These are phyloP conservation scores for Maniola hyperantus DNA, from an alignment of 2,888 invertebrate genomes.

Conservation along the genomic window DNA sequence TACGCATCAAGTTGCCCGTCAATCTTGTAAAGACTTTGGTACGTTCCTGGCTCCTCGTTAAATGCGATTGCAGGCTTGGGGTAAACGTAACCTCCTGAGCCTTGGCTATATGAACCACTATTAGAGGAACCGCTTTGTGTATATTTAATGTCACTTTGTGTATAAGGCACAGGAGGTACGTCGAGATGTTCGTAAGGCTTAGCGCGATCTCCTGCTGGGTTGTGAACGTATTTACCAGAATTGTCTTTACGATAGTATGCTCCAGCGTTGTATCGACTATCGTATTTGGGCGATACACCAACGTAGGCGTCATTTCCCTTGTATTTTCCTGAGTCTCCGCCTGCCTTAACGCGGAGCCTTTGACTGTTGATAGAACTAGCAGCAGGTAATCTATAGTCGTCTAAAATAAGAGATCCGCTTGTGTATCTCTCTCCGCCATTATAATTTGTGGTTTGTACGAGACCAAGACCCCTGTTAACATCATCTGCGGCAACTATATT, in stretches of 20 bases:
- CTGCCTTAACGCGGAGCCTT: slow-evolving; percentile 14
- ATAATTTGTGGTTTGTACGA: slow-evolving; percentile 64
- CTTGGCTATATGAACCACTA: slow-evolving; percentile 32
- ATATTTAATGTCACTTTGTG: slow-evolving; percentile 58
- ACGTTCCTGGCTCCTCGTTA: slow-evolving; percentile 38
- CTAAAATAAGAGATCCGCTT: slow-evolving; percentile 71
- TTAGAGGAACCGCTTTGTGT: slow-evolving; percentile 48
- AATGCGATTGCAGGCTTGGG: slow-evolving; percentile 45
- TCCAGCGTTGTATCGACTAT: slow-evolving; percentile 26
- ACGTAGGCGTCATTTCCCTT: slow-evolving; percentile 33
- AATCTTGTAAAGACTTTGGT: slow-evolving; percentile 52
- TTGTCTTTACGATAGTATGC: slow-evolving; percentile 48
- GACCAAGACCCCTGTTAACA: slow-evolving; percentile 60
- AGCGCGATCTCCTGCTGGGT: slow-evolving; percentile 72
- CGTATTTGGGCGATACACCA: slow-evolving; percentile 36
- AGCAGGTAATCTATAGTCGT: slow-evolving; percentile 61
- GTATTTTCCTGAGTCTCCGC: slow-evolving; percentile 36
- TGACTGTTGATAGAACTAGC: slow-evolving; percentile 25
- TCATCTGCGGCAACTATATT: slow-evolving; percentile 41
- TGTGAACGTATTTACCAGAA: slow-evolving; percentile 75
- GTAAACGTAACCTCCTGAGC: slow-evolving; percentile 42
- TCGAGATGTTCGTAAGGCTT: slow-evolving; percentile 70
- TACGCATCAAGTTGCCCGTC: slow-evolving; percentile 59
- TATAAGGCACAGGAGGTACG: slow-evolving; percentile 63
- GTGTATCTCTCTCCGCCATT: slow-evolving; percentile 59